These are phyloP conservation scores for Yasuhikotakia modesta DNA, from an alignment of 2,797 vertebrate species.

Conservation along the genomic window DNA sequence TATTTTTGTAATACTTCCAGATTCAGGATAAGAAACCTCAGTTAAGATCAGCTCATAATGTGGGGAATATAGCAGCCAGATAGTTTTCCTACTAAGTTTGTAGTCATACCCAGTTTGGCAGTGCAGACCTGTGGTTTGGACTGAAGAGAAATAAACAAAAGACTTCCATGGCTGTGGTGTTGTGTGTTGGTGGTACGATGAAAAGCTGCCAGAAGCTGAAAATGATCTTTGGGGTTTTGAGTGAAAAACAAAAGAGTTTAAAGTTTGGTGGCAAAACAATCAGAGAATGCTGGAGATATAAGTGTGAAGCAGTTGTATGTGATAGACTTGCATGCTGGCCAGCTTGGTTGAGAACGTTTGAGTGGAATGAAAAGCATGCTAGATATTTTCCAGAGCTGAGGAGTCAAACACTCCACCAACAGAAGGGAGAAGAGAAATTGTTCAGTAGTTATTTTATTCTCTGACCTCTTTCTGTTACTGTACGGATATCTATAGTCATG, in stretches of 20 bases:
- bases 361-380: conserved; percentile 80
- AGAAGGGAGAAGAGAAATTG: conserved; percentile 26
- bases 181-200: conserved; percentile 44
- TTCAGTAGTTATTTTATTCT: background rate
- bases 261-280: conserved; percentile 40
- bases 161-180: conserved; percentile 44
- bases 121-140: conserved; percentile 56
- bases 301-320: conserved; percentile 45
- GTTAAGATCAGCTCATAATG: conserved; percentile 5
- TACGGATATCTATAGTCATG: conserved; percentile 19
- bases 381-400: conserved; percentile 76
- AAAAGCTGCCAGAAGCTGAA: conserved; percentile 39
- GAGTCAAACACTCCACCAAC: conserved; percentile 57
- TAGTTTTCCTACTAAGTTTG: conserved; percentile 49
- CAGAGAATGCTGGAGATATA: conserved; percentile 26
- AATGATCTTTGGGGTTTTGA: conserved; percentile 35
- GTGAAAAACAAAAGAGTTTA: conserved; percentile 50
- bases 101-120: conserved; percentile 48
- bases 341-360: conserved; percentile 58
- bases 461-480: conserved; percentile 25
- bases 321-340: conserved; percentile 51
- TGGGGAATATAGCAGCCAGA: conserved; percentile 23
- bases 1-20: background rate
- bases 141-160: conserved; percentile 44
- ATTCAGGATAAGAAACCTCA: conserved; percentile 3